phyloP scores from a whole-genome alignment of 1,140 invertebrate species.

The Musca domestica region DNA sequence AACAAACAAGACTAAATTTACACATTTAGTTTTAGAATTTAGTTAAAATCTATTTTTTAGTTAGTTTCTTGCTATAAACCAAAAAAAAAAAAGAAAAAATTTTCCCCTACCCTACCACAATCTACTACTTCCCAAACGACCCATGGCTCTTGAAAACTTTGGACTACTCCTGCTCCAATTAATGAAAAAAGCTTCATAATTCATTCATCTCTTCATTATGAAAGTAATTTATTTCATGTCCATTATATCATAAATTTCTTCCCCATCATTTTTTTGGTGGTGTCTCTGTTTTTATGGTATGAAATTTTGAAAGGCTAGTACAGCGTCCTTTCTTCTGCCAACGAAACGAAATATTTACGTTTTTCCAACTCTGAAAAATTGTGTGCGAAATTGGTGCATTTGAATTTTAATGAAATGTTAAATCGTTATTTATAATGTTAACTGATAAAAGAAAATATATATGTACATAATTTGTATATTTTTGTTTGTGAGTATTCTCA shows the following conservation, averaged over 20 bases:
- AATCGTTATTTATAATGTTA: slow-evolving; percentile 2
- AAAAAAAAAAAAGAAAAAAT: slow-evolving; percentile 3
- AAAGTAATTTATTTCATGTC: too few species aligned
- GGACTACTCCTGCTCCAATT: background rate
- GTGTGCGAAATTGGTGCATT: background rate
- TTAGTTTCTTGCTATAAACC: slow-evolving; percentile 15
- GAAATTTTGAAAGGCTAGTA: too few species aligned
- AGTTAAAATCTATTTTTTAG: slow-evolving; percentile 1
- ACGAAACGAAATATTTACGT: too few species aligned
- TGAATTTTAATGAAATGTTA: background rate
- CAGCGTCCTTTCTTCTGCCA: too few species aligned
- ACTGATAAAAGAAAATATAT: background rate
- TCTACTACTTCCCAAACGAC: background rate
- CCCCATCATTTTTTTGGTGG: too few species aligned
- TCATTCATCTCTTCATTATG: too few species aligned
- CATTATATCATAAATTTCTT: too few species aligned
- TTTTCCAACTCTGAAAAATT: too few species aligned
- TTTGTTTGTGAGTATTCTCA: background rate
- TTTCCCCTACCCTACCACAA: background rate
- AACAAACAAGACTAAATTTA: slow-evolving; percentile 3
- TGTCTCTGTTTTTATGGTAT: too few species aligned
- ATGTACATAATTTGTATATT: background rate
- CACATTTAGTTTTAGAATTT: slow-evolving; percentile 18
- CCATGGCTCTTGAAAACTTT: slow-evolving; percentile 9
- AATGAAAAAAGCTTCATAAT: too few species aligned